Base-by-base conservation (phyloP, 2,888 invertebrate genomes). In the Alitta virens region DNA sequence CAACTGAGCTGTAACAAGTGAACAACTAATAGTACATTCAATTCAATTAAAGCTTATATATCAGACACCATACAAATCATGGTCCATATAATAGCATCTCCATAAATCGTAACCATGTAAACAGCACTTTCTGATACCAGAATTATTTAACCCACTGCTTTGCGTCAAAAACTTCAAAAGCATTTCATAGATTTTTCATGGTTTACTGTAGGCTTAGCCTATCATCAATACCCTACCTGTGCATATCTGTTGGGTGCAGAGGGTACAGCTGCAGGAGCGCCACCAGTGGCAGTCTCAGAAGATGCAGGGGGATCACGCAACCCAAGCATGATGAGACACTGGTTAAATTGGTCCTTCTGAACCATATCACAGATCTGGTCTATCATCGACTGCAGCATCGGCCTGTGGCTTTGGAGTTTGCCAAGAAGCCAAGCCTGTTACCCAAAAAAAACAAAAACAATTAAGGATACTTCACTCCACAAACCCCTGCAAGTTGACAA, bases 321-420 rank as follows among this genome's bases (percentile, higher is more conserved):
- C 2, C 86, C 86, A 59, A 88, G 82, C 62, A 84, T 84, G 18
- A 86, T 82, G 49, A 88, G 75, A 0, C 87, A 85, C 71, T 86
- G 83, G 2, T 86, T 86, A 71, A 89, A 88, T 71, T 86, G 85
- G 64, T 87, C 86, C 62, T 87, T 84, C 71, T 87, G 86, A 9
- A 88, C 86, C 67, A 88, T 78, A 68, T 86, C 85, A 71, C 87
- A 86, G 12, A 86, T 78, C 72, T 86, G 85, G 33, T 74, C 66
- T 18, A 81, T 73, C 56, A 80, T 70, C 1, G 75, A 72, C 62
- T 74, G 70, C 16, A 81, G 65, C 2, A 75, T 75, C 14, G 71
- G 54, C 43, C 72, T 71, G 65, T 81, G 79, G 40, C 72, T 70
- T 56, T 76, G 73, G 38, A 79, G 68, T 68, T 80, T 79, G 61